Percentiles rank a stretch among this genome's conserved stretches.
These are phyloP conservation scores for Drosophila sucinea DNA, from an alignment of 1,140 invertebrate genomes.

Conservation along the genomic window DNA sequence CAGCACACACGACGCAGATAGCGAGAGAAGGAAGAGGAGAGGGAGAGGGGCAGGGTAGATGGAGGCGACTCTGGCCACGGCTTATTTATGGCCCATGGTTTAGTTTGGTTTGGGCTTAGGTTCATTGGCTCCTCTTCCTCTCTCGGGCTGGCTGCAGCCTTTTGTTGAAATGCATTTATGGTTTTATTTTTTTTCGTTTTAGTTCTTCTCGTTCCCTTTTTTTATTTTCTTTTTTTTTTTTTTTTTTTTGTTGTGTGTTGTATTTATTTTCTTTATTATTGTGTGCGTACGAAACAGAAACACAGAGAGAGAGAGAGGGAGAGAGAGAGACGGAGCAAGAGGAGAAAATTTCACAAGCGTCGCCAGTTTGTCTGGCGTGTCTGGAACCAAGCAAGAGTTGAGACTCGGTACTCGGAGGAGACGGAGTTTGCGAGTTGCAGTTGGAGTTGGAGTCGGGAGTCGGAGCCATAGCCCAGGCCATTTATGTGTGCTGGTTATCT, in stretches of 20 bases:
- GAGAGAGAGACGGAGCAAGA: slow-evolving; percentile 32
- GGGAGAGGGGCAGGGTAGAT: not conserved
- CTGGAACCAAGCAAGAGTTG: slow-evolving; percentile 23
- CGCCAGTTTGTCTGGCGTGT: slow-evolving; percentile 78
- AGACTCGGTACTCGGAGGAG: not conserved
- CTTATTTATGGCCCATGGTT: slow-evolving; percentile 78
- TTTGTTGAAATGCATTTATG: slow-evolving; percentile 79
- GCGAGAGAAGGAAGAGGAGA: slow-evolving; percentile 2
- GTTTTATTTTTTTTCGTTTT: slow-evolving; percentile 50
- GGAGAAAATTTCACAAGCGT: slow-evolving; percentile 77
- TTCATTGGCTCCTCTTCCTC: slow-evolving; percentile 70
- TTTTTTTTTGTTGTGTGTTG: slow-evolving; percentile 24
- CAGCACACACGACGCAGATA: slow-evolving; percentile 47
- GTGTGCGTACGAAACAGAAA: slow-evolving; percentile 59
- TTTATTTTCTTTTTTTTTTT: slow-evolving; percentile 21
- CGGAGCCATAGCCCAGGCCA: slow-evolving; percentile 31
- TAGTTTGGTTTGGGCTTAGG: slow-evolving; percentile 73
- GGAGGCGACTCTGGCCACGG: slow-evolving; percentile 29
- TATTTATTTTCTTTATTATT: slow-evolving; percentile 80
- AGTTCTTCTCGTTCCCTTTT: slow-evolving; percentile 31
- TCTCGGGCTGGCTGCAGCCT: slow-evolving; percentile 27
- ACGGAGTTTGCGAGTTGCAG: slow-evolving; percentile 10
- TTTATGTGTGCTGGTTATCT: slow-evolving; percentile 59
- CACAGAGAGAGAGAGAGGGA: slow-evolving; percentile 32
- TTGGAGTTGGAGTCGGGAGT: slow-evolving; percentile 24